These are phyloP conservation scores for Conus ventricosus DNA, from an alignment of 1,140 invertebrate genomes.

Conservation along the genomic window DNA sequence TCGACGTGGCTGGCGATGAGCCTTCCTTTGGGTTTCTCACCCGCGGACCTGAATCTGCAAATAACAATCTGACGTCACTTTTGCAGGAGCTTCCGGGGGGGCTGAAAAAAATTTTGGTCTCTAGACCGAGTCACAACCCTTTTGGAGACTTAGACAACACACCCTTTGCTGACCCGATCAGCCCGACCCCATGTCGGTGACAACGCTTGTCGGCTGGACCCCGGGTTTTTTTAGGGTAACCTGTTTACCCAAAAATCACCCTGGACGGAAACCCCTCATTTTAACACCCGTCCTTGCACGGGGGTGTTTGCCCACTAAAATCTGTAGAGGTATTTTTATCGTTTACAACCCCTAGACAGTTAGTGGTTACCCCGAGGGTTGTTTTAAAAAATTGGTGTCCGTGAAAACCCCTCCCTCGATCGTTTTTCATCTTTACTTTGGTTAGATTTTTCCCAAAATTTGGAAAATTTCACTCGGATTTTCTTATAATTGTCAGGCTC, in stretches of 20 bases:
- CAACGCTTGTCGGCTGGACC: not conserved
- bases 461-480: not conserved
- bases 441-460: not conserved
- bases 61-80: not conserved
- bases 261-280: not conserved
- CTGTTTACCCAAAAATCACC: not conserved
- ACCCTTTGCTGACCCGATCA: not conserved
- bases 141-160: not conserved
- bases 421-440: not conserved
- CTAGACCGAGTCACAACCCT: constrained; percentile 3
- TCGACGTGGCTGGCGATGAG: not conserved
- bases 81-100: not conserved
- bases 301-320: not conserved
- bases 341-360: not conserved
- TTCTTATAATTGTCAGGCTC: not conserved
- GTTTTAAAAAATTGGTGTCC: not conserved
- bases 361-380: not conserved
- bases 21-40: not conserved
- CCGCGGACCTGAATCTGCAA: not conserved
- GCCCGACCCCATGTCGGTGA: not conserved
- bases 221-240: not conserved
- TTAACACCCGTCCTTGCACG: not conserved
- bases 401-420: not conserved
- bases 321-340: not conserved
- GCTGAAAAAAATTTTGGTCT: not conserved